Base-by-base conservation (phyloP, 1,140 invertebrate genomes). In the Musca vetustissima region DNA sequence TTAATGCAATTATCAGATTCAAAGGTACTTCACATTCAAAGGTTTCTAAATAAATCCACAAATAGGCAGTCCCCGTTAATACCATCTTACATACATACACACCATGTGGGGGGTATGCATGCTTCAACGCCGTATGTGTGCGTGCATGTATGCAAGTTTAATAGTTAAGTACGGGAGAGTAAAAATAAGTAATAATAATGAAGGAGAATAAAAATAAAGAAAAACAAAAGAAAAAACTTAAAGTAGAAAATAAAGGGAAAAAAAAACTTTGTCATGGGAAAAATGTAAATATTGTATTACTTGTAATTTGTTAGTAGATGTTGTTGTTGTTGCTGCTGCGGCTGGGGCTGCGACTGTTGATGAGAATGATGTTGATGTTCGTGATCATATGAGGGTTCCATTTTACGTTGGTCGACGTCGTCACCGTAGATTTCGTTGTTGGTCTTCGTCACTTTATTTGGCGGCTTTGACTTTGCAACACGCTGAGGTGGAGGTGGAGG, bases 221-320 rank as follows among this genome's bases (percentile, higher is more conserved):
- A 22, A 48, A 9, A 65, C 8, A n/a, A 65, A n/a, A n/a, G n/a
- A n/a, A 21, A 65, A 50, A 50, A 52, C 9, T 50, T 59, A 47
- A 22, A 64, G 28, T 21, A 48, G 74, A 75, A 74, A 28, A 28
- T 8, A 28, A n/a, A n/a, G n/a, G n/a, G n/a, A n/a, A n/a, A 76
- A 71, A 69, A 71, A 61, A 19, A 61, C 28, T 36, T 59, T 66
- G 74, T 72, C 78, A 80, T 80, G 78, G 78, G 78, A 80, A 80
- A 80, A 80, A 80, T 80, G 78, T 80, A 81, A 81, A 81, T 81
- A 80, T 61, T 61, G 57, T 61, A 61, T 81, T 81, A 81, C 79
- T 81, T 81, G 79, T 81, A 81, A 81, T 80, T 81, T 81, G 79
- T 81, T 80, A 80, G 78, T 75, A 81, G 77, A 80, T 80, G 78